phyloP scores from a whole-genome alignment of 2,888 invertebrate genomes.

The Teinopalpus imperialis region DNA sequence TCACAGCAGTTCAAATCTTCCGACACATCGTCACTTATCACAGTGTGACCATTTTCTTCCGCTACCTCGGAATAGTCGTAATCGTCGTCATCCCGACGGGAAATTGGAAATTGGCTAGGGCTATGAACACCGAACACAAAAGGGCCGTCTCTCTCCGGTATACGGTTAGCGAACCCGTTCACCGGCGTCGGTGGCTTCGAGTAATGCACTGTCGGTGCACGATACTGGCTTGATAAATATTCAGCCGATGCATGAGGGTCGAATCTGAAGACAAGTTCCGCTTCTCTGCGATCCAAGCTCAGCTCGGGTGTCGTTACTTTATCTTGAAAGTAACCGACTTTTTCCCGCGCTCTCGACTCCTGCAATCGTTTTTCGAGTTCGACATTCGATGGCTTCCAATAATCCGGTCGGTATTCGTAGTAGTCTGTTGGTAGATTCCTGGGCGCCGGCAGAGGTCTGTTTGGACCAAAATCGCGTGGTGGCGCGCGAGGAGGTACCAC shows the following conservation, averaged over 20 bases:
- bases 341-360: constrained; percentile 68
- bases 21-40: constrained; percentile 67
- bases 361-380: constrained; percentile 72
- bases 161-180: constrained; percentile 66
- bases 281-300: constrained; percentile 70
- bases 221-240: constrained; percentile 69
- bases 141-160: constrained; percentile 78
- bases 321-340: constrained; percentile 75
- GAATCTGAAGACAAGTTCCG: constrained; percentile 74
- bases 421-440: constrained; percentile 54
- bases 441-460: constrained; percentile 60
- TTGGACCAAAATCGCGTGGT: constrained; percentile 66
- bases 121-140: constrained; percentile 84
- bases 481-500: constrained; percentile 71
- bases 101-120: constrained; percentile 73
- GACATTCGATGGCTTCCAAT: constrained; percentile 76
- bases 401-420: constrained; percentile 64
- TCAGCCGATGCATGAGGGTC: constrained; percentile 72
- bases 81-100: constrained; percentile 66
- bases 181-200: constrained; percentile 70
- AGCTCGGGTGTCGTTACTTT: constrained; percentile 69
- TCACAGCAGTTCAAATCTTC: constrained; percentile 76
- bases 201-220: constrained; percentile 68
- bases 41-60: constrained; percentile 64
- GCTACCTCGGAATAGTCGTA: constrained; percentile 76